Evolutionary conservation across 2,113 vertebrate species (phyloP), one percentile per base, ranked within the genome.

Genomic region (Enhydra lutris): DNA sequence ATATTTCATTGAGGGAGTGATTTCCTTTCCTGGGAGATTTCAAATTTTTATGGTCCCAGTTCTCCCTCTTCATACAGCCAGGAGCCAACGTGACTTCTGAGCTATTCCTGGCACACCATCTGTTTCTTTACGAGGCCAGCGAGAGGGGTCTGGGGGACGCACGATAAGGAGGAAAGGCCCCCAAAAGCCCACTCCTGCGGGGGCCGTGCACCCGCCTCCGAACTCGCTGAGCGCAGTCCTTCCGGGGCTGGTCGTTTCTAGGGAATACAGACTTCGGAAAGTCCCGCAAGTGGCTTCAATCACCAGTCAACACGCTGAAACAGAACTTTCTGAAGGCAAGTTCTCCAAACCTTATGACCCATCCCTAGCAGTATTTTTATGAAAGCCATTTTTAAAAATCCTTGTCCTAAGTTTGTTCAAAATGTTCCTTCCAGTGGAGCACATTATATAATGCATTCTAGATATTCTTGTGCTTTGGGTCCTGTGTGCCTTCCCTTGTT

Each of bases 11-110:
- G 96, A 95, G 97, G 96, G 94, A 89, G 89, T 97, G 78, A 97
- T 95, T 97, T 97, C 96, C 94, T 97, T 94, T 94, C 92, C 98
- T 97, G 97, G 97, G 98, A 98, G 95, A 98, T 97, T 98, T 97
- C 88, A 74, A 94, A 97, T 98, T 96, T 94, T 97, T 97, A 94
- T 87, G 96, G 97, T 93, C 91, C 87, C 55, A 42, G 97, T 97
- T 94, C 93, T 96, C 85, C 85, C 88, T 95, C 78, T 85, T 87
- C 80, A 89, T 78, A 57, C 69, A 98, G 97, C 84, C 95, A 97
- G 86, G 78, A 98, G 85, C 90, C 98, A 3, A 0, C 63, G 80
- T 71, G 96, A 96, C 73, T 96, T 39, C 3, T 5, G 13, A 92
- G 91, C 87, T 93, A 81, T 96, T 96, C 94, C 91, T 57, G 88